Evolutionary conservation across 2,113 vertebrate species (phyloP).

Genomic region (Prolemur simus): DNA sequence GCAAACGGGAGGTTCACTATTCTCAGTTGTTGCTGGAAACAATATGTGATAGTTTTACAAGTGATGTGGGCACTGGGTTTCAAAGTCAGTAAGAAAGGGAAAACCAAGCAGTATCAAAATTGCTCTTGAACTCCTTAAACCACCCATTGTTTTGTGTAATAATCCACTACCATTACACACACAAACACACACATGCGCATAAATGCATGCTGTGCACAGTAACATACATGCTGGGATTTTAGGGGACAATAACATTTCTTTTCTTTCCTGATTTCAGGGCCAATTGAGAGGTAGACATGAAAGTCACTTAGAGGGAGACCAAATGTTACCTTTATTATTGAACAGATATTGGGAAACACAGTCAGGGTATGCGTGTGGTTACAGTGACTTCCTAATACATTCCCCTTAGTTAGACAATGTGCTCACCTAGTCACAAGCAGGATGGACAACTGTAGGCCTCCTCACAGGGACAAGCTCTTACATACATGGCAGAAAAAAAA

Average conservation of each 20-base stretch:
- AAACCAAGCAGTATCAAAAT: background rate
- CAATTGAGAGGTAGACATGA: background rate
- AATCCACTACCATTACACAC: background rate
- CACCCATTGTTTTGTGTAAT: background rate
- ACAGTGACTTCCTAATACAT: background rate
- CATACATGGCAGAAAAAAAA: background rate
- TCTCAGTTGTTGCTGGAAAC: background rate
- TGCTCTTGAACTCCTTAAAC: background rate
- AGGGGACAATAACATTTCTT: background rate
- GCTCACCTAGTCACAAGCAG: background rate
- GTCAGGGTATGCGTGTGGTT: background rate
- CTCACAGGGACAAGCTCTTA: background rate
- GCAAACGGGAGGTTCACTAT: background rate
- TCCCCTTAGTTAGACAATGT: background rate
- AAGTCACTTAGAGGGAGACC: background rate
- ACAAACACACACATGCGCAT: background rate
- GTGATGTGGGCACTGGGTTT: background rate
- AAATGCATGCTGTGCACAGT: background rate
- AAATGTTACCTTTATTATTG: background rate
- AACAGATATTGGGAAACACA: background rate
- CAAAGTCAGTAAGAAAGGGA: constrained; percentile 12
- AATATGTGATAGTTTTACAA: background rate
- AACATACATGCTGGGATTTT: background rate
- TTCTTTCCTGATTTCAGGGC: background rate
- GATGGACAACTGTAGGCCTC: background rate